These are phyloP conservation scores for Paratilapia polleni DNA, from an alignment of 2,113 vertebrate species.

Conservation along the genomic window DNA sequence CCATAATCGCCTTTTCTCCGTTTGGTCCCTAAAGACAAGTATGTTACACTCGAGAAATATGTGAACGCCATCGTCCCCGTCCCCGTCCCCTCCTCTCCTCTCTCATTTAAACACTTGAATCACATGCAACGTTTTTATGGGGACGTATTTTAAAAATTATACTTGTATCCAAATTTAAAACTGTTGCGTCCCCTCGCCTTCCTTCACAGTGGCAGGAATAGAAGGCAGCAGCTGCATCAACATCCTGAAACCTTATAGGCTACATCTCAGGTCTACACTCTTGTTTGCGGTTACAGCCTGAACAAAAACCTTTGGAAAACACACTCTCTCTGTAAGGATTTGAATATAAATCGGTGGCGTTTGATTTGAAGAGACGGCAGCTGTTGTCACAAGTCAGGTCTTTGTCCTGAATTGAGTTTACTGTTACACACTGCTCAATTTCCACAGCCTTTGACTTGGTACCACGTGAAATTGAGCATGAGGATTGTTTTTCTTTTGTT, in stretches of 20 bases:
- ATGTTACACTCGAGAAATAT: background rate
- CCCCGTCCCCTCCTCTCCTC: rapidly evolving
- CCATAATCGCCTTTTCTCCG: slow-evolving; percentile 9
- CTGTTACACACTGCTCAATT: slow-evolving; percentile 16
- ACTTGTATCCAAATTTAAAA: slow-evolving; percentile 27
- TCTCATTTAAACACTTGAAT: background rate
- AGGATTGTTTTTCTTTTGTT: slow-evolving; percentile 61
- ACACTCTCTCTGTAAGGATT: background rate
- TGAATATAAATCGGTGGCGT: slow-evolving; percentile 27
- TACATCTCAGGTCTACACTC: slow-evolving; percentile 41
- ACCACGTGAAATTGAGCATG: slow-evolving; percentile 60
- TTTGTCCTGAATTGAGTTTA: slow-evolving; percentile 29
- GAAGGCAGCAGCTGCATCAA: slow-evolving; percentile 78
- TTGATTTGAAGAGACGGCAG: slow-evolving; percentile 24
- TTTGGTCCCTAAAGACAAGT: background rate
- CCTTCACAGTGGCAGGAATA: slow-evolving; percentile 66
- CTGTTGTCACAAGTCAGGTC: slow-evolving; percentile 9
- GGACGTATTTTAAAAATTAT: background rate
- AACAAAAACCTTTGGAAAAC: slow-evolving; percentile 18
- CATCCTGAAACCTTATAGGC: slow-evolving; percentile 74
- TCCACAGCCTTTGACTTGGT: background rate
- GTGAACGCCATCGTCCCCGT: too few relatives aligned
- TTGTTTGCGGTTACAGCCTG: slow-evolving; percentile 47
- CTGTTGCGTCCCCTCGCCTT: slow-evolving; percentile 61
- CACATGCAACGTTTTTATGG: background rate